Evolutionary conservation across 2,113 vertebrate species (phyloP), one percentile per base, ranked within the genome.

Genomic region (Eolophus roseicapilla): DNA sequence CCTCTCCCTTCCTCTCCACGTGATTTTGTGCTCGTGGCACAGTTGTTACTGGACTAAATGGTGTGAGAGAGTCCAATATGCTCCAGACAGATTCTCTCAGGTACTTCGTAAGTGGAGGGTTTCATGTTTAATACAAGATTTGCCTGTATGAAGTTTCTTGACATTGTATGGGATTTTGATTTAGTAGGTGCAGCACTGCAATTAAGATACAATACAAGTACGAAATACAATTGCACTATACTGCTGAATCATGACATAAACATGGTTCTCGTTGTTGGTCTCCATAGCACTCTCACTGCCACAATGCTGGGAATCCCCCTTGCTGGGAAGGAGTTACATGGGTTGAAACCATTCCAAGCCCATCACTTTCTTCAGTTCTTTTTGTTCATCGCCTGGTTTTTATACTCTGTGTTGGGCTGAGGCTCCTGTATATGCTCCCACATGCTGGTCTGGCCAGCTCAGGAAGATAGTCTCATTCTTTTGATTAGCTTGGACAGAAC

Each of bases 271-370:
- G 0, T 31, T n/a, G 20, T 6, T 43, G 24, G 17, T 73, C 23
- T 90, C 39, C 11, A 2, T 46, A 24, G 23, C 6, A 5, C 0
- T 1, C 28, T 70, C 15, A 17, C 21, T 1, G 3, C 18, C n/a
- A 31, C 29, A 12, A 7, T 49, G 19, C 37, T 41, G 25, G 55
- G 28, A 50, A 63, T 71, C 11, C 35, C 41, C 18, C 6, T 14
- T 82, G 73, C 64, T 23, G 19, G n/a, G 39, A 59, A 29, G 70
- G 37, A 82, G 8, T 25, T 28, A 59, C 3, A 3, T 87, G 17
- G 8, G 6, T 41, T 88, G n/a, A 67, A 91, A 50, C 18, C 4
- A 37, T 18, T 35, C 49, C 63, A 50, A 73, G 33, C 29, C 23
- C 14, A 27, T 69, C 3, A 3, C 25, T 84, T 91, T 37, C 37